Evolutionary conservation across 2,888 invertebrate genomes (phyloP), one percentile per base, ranked within the genome.

Genomic region (Andrena bucephala): DNA sequence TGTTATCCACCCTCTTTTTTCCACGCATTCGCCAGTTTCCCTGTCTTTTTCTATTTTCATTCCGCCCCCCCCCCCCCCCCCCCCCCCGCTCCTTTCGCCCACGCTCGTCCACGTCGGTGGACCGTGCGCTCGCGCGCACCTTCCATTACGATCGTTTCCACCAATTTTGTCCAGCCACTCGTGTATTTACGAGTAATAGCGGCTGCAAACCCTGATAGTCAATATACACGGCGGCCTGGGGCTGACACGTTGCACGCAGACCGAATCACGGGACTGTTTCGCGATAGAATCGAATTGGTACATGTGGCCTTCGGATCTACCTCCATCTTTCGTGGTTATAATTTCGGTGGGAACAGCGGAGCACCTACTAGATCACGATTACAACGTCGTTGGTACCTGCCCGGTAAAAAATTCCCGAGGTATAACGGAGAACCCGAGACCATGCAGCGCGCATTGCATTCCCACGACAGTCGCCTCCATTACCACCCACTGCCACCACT

Each of bases 131-230:
- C 50, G 20, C 74, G 68, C 50, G 27, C 57, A 67, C 73, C 74
- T 78, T 87, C 85, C 85, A 85, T 87, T 87, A 87, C 87, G 78
- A 87, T 85, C 81, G 78, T 85, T 85, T 85, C 77, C 87, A 78
- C 77, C 85, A 85, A 87, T 87, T 87, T 87, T 77, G 73, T 57
- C 52, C 72, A 69, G 68, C 62, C 59, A 59, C 70, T 62, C 54
- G 68, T 62, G 76, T 74, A 71, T 71, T 77, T 67, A 81, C 70
- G 77, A 73, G 60, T 76, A 87, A 87, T 73, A 70, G 75, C 33
- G 66, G 33, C 75, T 67, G 59, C 79, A 69, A 78, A 67, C 63
- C 52, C 24, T 66, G 73, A 27, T 29, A 31, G 63, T 65, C 36
- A 63, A 81, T 77, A 59, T 67, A 81, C 77, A 63, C 54, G 77